phyloP scores from a whole-genome alignment of 2,113 vertebrate genomes.

The Cisticola juncidis region DNA sequence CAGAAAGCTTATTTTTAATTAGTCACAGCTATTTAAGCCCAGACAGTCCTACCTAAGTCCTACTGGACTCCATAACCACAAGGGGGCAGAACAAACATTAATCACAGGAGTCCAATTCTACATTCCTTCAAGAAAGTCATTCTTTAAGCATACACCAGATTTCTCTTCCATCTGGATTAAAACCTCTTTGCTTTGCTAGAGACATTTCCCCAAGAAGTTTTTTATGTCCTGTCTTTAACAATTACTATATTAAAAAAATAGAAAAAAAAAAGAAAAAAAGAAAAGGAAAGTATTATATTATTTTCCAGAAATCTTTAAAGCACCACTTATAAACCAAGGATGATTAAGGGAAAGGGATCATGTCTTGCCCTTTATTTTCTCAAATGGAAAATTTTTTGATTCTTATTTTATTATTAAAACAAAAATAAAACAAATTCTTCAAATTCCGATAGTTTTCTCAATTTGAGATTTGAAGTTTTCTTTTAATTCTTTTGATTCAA shows the following conservation, averaged over 20 bases:
- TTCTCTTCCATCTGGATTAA: neutral
- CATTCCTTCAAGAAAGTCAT: neutral
- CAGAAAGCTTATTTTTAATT: neutral
- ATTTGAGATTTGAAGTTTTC: neutral
- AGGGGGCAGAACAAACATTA: slow-evolving; percentile 60
- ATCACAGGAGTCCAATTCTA: neutral
- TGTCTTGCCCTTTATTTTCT: neutral
- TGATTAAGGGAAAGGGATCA: neutral
- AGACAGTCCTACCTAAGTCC: neutral
- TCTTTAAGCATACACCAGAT: neutral
- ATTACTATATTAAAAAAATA: neutral
- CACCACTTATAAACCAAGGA: neutral
- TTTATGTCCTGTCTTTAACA: neutral
- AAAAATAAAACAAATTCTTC: neutral
- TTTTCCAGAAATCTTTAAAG: neutral
- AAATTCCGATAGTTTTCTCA: neutral
- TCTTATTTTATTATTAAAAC: neutral
- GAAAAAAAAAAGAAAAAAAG: neutral
- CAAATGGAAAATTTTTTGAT: neutral
- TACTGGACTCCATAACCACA: slow-evolving; percentile 24
- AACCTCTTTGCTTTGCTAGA: neutral
- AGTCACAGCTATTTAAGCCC: neutral
- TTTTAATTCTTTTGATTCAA: neutral
- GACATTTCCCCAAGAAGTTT: neutral
- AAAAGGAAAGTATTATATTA: neutral